phyloP scores from a whole-genome alignment of 53 echinoderm and acorn worm species.

The Echinometra lucunter region DNA sequence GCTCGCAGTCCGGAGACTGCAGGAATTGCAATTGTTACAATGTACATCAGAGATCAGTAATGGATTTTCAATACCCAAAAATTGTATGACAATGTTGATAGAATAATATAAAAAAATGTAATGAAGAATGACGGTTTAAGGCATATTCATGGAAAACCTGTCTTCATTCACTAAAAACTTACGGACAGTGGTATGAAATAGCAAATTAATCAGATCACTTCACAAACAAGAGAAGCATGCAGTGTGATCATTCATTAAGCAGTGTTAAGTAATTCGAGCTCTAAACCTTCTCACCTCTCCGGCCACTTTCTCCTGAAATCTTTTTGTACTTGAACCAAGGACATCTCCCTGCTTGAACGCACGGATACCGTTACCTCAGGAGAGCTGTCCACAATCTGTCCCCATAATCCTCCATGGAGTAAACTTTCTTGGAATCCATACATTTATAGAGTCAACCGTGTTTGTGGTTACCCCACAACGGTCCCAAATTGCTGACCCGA shows the following conservation, averaged over 20 bases:
- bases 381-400: background rate
- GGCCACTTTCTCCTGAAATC: background rate
- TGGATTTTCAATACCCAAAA: too few species aligned
- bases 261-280: background rate
- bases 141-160: background rate
- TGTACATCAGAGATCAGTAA: too few species aligned
- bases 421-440: background rate
- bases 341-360: too few species aligned
- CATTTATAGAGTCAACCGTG: background rate
- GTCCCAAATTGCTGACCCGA: too few species aligned
- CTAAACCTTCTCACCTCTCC: background rate
- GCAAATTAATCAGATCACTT: background rate
- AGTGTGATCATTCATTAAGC: background rate
- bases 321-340: background rate
- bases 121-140: too few species aligned
- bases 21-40: too few species aligned
- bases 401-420: background rate
- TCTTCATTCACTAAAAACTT: background rate
- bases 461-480: too few species aligned
- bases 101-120: too few species aligned
- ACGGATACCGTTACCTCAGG: background rate
- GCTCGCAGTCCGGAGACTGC: too few species aligned
- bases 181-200: background rate
- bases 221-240: too few species aligned
- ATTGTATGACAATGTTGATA: too few species aligned